phyloP scores from a whole-genome alignment of 2,113 vertebrate species.

The Okapia johnstoni region DNA sequence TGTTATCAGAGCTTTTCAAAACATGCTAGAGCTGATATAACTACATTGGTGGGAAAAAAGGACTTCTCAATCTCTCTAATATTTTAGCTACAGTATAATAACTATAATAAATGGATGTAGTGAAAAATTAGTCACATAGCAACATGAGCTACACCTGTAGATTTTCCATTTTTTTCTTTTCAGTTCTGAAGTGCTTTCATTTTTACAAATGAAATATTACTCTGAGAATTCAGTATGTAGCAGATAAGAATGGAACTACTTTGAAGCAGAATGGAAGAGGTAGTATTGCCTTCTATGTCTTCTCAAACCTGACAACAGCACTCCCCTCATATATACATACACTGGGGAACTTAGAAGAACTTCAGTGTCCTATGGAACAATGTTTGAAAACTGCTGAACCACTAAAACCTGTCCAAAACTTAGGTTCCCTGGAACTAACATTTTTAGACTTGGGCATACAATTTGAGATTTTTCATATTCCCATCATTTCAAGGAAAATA shows the following conservation, averaged over 20 bases:
- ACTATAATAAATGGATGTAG: background rate
- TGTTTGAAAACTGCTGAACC: background rate
- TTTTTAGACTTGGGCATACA: background rate
- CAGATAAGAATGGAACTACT: background rate
- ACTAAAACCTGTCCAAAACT: background rate
- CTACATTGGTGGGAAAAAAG: background rate
- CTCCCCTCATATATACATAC: background rate
- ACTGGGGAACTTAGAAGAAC: background rate
- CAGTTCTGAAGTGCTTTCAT: background rate
- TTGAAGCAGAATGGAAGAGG: background rate
- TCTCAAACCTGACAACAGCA: background rate
- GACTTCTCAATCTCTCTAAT: background rate
- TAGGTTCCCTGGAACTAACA: background rate
- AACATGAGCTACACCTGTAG: background rate
- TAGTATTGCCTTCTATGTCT: background rate
- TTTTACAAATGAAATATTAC: background rate
- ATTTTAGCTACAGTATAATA: conserved; percentile 1
- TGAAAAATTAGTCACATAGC: background rate
- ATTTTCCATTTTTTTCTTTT: background rate
- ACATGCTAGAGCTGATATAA: background rate
- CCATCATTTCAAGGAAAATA: background rate
- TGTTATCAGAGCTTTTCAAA: background rate
- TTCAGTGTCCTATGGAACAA: background rate
- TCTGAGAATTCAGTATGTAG: background rate
- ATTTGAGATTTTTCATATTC: background rate